Conservation (phyloP, 64 coral and sea anemone genomes). For the Montipora capricornis region DNA sequence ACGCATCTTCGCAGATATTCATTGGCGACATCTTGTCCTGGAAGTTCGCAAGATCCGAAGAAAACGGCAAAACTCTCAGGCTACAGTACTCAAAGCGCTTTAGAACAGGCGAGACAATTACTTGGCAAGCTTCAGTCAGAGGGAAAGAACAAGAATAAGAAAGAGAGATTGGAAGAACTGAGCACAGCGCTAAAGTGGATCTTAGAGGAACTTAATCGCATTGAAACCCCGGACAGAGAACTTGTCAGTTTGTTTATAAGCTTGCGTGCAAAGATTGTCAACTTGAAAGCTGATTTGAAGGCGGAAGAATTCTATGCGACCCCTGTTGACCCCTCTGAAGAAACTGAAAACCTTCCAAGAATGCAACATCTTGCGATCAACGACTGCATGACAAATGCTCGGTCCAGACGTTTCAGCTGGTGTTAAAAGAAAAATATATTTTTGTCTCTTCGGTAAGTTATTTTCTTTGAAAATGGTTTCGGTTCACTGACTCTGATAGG, state of each 20-base stretch:
- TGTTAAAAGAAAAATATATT: conserved; percentile 56
- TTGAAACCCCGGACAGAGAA: conserved; percentile 81
- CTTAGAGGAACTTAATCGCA: conserved; percentile 88
- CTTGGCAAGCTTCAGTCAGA: conserved; percentile 75
- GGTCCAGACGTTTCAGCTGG: conserved; percentile 86
- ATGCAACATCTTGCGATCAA: conserved; percentile 25
- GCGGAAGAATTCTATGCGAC: conserved; percentile 76
- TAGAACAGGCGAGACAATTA: conserved; percentile 80
- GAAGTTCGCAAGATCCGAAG: background rate
- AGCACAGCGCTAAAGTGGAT: conserved; percentile 91
- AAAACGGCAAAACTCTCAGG: conserved; percentile 78
- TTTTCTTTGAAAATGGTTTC: conserved; percentile 3
- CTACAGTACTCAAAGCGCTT: conserved; percentile 87
- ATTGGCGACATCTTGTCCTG: conserved; percentile 16
- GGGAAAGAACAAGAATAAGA: conserved; percentile 89
- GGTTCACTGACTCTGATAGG: conserved; percentile 4
- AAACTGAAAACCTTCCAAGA: background rate
- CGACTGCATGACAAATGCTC: background rate
- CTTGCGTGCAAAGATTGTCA: conserved; percentile 84
- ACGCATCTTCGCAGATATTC: conserved; percentile 48
- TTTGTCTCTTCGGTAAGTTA: conserved; percentile 1
- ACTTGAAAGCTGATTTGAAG: conserved; percentile 82
- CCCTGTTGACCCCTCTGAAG: conserved; percentile 27
- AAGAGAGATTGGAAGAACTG: conserved; percentile 85
- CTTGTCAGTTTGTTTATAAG: conserved; percentile 91